Evolutionary conservation across 2,797 vertebrate genomes (phyloP).

Genomic region (Propithecus deckenii): DNA sequence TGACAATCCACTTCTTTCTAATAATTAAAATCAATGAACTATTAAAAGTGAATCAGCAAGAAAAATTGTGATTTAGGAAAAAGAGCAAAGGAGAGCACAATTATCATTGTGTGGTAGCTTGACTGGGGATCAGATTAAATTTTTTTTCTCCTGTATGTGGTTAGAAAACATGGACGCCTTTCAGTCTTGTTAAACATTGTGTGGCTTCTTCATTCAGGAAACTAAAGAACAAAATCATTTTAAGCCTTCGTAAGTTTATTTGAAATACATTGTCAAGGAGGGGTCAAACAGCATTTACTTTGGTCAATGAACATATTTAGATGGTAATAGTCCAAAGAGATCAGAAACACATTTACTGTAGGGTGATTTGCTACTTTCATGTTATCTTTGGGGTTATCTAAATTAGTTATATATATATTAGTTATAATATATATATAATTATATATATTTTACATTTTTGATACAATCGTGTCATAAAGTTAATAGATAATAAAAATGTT

Average conservation of each 20-base stretch:
- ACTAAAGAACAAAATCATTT: neutral
- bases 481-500: constrained; percentile 7
- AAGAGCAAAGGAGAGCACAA: neutral
- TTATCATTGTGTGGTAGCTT: neutral
- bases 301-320: neutral
- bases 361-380: neutral
- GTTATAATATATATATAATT: neutral
- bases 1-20: neutral
- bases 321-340: neutral
- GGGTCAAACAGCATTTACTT: neutral
- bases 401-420: neutral
- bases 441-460: constrained; percentile 14
- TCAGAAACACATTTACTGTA: neutral
- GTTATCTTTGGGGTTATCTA: neutral
- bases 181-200: neutral
- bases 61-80: neutral
- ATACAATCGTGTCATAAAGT: neutral
- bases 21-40: constrained; percentile 22
- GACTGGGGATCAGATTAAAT: neutral
- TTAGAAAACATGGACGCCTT: neutral
- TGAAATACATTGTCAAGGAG: neutral
- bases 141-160: neutral
- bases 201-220: neutral
- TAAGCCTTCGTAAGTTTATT: neutral
- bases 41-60: constrained; percentile 38